These are phyloP conservation scores for Hypsibius dujardini DNA, from an alignment of 1,140 invertebrate species.

Conservation along the genomic window DNA sequence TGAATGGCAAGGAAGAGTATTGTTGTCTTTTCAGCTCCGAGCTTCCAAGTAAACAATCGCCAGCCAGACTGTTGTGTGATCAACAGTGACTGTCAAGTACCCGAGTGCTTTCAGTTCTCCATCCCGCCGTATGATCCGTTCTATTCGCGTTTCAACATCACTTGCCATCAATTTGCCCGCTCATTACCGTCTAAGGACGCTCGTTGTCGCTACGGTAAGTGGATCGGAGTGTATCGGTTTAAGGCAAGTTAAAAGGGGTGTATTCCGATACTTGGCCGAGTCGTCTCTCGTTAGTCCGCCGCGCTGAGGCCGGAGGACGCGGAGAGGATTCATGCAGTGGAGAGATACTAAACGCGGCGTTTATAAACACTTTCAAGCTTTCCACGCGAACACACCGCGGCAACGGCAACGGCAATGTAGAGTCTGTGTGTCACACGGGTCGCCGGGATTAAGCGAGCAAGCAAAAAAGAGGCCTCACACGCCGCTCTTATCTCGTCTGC, in stretches of 20 bases:
- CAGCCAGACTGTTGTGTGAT: conserved; percentile 14
- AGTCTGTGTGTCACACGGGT: too few relatives aligned
- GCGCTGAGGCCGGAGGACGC: too few relatives aligned
- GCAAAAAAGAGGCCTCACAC: too few relatives aligned
- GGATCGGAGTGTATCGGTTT: not conserved
- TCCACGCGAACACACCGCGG: too few relatives aligned
- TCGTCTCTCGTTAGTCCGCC: too few relatives aligned
- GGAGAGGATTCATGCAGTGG: too few relatives aligned
- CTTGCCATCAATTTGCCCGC: conserved; percentile 16
- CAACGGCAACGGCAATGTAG: too few relatives aligned
- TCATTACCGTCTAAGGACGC: conserved; percentile 15
- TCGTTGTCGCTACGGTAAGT: conserved; percentile 14
- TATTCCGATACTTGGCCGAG: not conserved
- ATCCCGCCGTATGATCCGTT: conserved; percentile 14
- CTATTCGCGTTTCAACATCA: conserved; percentile 16
- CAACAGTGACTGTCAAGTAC: conserved; percentile 14
- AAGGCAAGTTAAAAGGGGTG: not conserved
- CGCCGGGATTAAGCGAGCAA: too few relatives aligned
- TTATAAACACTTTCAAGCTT: too few relatives aligned
- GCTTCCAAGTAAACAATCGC: conserved; percentile 13
- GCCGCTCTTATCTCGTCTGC: too few relatives aligned
- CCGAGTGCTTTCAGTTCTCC: conserved; percentile 16
- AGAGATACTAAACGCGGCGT: too few relatives aligned
- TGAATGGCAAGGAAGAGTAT: not conserved
- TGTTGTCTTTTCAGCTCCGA: not conserved